Percentiles rank a stretch among this genome's conserved stretches.
These are phyloP conservation scores for Diogma glabrata DNA, from an alignment of 2,888 invertebrate genomes.

Conservation along the genomic window DNA sequence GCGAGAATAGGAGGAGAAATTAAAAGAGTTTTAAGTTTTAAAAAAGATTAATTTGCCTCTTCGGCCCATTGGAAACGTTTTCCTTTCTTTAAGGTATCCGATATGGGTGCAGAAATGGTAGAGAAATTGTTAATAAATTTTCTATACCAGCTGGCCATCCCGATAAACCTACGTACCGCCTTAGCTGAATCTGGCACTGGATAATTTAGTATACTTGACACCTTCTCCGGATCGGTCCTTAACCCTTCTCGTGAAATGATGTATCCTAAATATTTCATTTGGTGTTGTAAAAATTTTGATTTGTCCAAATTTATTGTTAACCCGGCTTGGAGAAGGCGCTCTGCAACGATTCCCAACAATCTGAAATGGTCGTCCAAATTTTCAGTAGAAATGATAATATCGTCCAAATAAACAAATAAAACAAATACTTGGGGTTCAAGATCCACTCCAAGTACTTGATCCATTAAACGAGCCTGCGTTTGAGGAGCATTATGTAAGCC, in stretches of 20 bases:
- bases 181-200: not conserved
- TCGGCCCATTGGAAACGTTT: not conserved
- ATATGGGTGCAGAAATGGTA: not conserved
- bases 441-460: slow-evolving; percentile 15
- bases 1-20: not conserved
- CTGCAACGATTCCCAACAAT: slow-evolving; percentile 13
- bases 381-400: slow-evolving; percentile 11
- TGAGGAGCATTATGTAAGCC: not conserved
- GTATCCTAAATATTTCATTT: slow-evolving; percentile 18
- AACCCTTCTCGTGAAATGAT: slow-evolving; percentile 18
- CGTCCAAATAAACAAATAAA: slow-evolving; percentile 15
- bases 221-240: slow-evolving; percentile 11
- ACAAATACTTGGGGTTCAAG: slow-evolving; percentile 15
- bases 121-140: not conserved
- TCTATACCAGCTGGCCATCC: not conserved
- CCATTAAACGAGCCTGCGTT: slow-evolving; percentile 15
- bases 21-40: not conserved
- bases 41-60: slow-evolving; percentile 1
- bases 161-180: not conserved
- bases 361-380: slow-evolving; percentile 13
- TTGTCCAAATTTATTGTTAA: slow-evolving; percentile 20
- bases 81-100: not conserved
- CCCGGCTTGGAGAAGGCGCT: slow-evolving; percentile 12
- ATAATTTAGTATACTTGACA: slow-evolving; percentile 5
- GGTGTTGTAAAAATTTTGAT: slow-evolving; percentile 7